These are phyloP conservation scores for Pyrocephalus nanus DNA, from an alignment of 2,797 vertebrate genomes.

Conservation along the genomic window DNA sequence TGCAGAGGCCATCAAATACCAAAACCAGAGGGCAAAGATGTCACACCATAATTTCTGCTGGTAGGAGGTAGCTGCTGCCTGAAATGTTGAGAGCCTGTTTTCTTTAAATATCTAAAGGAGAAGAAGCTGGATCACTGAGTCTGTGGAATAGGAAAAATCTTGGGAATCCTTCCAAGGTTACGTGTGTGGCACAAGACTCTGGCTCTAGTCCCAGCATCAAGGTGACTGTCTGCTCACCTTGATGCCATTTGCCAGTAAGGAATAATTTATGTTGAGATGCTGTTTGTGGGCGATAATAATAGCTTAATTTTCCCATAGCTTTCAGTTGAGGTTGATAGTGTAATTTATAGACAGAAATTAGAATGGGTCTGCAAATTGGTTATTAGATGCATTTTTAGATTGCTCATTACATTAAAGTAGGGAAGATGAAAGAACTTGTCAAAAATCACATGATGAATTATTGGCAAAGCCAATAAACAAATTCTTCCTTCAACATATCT, in stretches of 20 bases:
- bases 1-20: background rate
- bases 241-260: background rate
- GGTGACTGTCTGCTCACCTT: constrained; percentile 45
- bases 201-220: background rate
- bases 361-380: background rate
- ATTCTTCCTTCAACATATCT: background rate
- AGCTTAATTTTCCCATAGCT: constrained; percentile 1
- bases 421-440: background rate
- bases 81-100: background rate
- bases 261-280: background rate
- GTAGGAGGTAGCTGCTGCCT: background rate
- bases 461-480: background rate
- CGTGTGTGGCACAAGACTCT: background rate
- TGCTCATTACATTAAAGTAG: background rate
- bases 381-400: constrained; percentile 19
- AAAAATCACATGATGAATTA: background rate
- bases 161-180: constrained; percentile 10
- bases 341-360: constrained; percentile 35
- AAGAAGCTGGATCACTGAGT: background rate
- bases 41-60: background rate
- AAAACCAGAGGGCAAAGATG: background rate
- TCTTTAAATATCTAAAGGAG: background rate
- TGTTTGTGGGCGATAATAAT: background rate
- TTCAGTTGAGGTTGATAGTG: background rate
- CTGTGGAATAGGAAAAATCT: background rate